Percentiles rank a stretch among this genome's conserved stretches.
Evolutionary conservation across 2,797 vertebrate genomes (phyloP).

Genomic region (Momotus momota): DNA sequence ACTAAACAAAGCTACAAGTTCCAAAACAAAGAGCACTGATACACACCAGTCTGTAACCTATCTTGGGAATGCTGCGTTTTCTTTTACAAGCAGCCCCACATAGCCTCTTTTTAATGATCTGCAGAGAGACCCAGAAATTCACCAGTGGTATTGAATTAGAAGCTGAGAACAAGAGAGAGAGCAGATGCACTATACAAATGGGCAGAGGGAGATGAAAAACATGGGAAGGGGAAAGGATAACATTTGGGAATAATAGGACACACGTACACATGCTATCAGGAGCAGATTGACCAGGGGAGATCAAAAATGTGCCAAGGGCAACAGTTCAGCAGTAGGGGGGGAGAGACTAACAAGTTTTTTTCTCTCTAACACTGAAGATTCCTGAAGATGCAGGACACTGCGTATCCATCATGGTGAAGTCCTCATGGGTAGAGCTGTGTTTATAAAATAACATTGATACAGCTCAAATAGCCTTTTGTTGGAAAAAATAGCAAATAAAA

Average conservation of each 20-base stretch:
- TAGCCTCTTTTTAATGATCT: not conserved
- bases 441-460: not conserved
- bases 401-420: not conserved
- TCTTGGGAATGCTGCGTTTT: not conserved
- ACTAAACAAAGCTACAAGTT: not conserved
- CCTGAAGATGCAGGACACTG: not conserved
- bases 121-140: not conserved
- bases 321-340: not conserved
- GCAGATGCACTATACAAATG: not conserved
- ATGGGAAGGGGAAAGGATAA: not conserved
- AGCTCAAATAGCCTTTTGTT: slow-evolving; percentile 37
- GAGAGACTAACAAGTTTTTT: not conserved
- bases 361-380: not conserved
- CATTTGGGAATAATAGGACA: not conserved
- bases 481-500: slow-evolving; percentile 66
- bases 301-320: not conserved
- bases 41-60: not conserved
- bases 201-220: not conserved
- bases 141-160: slow-evolving; percentile 14
- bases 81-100: not conserved
- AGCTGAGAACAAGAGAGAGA: not conserved
- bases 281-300: not conserved
- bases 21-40: not conserved
- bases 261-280: not conserved
- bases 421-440: not conserved